phyloP scores from a whole-genome alignment of 2,797 vertebrate species.

The Chrysocyon brachyurus region DNA sequence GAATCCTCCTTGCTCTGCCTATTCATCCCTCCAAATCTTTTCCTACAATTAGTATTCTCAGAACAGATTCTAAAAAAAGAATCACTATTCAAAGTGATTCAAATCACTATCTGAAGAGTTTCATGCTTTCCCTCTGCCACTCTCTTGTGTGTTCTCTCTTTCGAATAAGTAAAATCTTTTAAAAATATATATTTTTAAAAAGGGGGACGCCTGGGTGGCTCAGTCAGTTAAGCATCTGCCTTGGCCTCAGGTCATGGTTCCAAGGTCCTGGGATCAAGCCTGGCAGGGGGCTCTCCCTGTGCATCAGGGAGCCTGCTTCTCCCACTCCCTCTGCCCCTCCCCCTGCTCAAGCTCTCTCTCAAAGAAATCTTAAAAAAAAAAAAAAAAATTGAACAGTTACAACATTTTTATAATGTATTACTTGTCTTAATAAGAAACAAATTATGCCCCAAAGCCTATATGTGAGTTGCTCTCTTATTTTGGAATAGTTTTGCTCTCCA shows the following conservation, averaged over 20 bases:
- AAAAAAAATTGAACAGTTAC: neutral
- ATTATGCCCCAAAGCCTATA: neutral
- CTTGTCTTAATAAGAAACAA: conserved; percentile 43
- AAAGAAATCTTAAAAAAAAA: neutral
- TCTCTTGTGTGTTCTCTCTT: neutral
- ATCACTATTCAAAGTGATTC: conserved; percentile 1
- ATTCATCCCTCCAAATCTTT: neutral
- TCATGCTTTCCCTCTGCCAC: neutral
- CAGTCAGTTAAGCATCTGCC: neutral
- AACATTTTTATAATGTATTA: conserved; percentile 19
- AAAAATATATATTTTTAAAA: neutral
- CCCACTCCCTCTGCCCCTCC: neutral
- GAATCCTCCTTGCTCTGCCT: neutral
- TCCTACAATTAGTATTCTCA: neutral
- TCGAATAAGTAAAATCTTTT: neutral
- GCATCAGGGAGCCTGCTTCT: neutral
- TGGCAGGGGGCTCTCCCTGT: too few species aligned
- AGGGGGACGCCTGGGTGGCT: neutral
- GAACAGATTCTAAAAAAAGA: conserved; percentile 44
- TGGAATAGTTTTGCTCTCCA: neutral
- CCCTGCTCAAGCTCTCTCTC: neutral
- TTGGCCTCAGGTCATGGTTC: neutral
- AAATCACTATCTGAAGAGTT: neutral
- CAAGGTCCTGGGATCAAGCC: too few species aligned
- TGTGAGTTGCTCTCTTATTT: neutral